phyloP scores from a whole-genome alignment of 2,113 vertebrate species.

The Gasterosteus nipponicus region DNA sequence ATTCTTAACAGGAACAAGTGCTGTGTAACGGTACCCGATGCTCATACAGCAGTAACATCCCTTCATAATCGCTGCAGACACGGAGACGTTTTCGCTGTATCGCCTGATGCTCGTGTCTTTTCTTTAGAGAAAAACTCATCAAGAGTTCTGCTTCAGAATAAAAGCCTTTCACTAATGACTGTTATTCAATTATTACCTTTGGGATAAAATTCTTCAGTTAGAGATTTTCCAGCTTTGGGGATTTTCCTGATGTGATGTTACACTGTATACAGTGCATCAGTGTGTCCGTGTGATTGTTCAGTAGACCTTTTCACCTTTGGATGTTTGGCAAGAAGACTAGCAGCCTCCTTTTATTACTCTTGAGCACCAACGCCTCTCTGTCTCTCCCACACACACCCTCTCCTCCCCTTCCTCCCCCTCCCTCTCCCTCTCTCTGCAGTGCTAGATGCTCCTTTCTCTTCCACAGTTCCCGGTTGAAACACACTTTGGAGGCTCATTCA shows the following conservation, averaged over 20 bases:
- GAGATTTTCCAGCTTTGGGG: neutral
- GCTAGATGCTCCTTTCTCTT: slow-evolving; percentile 61
- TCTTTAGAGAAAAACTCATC: neutral
- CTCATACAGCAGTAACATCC: neutral
- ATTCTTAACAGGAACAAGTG: neutral
- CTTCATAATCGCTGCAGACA: neutral
- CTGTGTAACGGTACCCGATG: neutral
- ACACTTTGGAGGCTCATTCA: slow-evolving; percentile 14
- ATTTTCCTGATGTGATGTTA: neutral
- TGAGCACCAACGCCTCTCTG: neutral
- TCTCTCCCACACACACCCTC: neutral
- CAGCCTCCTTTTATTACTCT: neutral
- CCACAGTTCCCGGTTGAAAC: slow-evolving; percentile 27
- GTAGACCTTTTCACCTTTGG: neutral
- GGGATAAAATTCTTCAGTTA: neutral
- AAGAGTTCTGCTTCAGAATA: neutral
- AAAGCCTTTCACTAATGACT: neutral
- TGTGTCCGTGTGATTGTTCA: neutral
- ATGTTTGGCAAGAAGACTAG: neutral
- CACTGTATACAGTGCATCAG: neutral
- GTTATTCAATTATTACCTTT: neutral
- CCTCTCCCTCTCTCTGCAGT: slow-evolving; percentile 33
- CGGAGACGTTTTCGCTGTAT: neutral
- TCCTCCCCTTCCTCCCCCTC: neutral
- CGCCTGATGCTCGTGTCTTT: neutral